These are phyloP conservation scores for Apolygus lucorum DNA, from an alignment of 1,140 invertebrate genomes.

Conservation along the genomic window DNA sequence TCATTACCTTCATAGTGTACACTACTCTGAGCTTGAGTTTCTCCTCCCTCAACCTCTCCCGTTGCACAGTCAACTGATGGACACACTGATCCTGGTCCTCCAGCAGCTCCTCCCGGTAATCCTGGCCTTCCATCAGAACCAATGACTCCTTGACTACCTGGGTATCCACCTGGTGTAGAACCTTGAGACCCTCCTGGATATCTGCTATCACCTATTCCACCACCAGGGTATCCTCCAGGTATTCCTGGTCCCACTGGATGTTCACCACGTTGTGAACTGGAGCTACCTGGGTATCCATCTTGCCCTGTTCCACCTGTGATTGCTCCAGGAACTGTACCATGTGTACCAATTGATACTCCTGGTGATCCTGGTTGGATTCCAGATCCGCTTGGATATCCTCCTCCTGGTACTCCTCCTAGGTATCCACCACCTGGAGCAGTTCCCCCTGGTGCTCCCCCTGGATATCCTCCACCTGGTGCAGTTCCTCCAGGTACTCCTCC, in stretches of 20 bases:
- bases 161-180: conserved; percentile 17
- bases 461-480: conserved; percentile 1
- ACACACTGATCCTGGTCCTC: conserved; percentile 23
- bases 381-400: conserved; percentile 19
- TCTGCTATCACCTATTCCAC: too few species aligned
- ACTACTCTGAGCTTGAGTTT: conserved; percentile 64
- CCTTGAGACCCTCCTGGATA: conserved; percentile 6
- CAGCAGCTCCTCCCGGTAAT: conserved; percentile 22
- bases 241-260: conserved; percentile 6
- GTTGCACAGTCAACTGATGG: conserved; percentile 24
- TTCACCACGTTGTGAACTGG: too few species aligned
- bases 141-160: background rate
- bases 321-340: conserved; percentile 21
- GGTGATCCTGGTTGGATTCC: conserved; percentile 23
- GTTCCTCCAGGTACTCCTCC: conserved; percentile 18
- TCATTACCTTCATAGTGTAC: conserved; percentile 57
- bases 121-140: conserved; percentile 19
- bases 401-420: conserved; percentile 27
- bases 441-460: conserved; percentile 21
- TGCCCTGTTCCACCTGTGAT: conserved; percentile 25
- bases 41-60: conserved; percentile 34
- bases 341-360: conserved; percentile 2
- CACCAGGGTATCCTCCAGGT: conserved; percentile 25
- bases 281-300: conserved; percentile 28
- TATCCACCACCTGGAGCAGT: conserved; percentile 25